Conservation (phyloP, 2,888 invertebrate genomes). For the Argynnis bischoffii region DNA sequence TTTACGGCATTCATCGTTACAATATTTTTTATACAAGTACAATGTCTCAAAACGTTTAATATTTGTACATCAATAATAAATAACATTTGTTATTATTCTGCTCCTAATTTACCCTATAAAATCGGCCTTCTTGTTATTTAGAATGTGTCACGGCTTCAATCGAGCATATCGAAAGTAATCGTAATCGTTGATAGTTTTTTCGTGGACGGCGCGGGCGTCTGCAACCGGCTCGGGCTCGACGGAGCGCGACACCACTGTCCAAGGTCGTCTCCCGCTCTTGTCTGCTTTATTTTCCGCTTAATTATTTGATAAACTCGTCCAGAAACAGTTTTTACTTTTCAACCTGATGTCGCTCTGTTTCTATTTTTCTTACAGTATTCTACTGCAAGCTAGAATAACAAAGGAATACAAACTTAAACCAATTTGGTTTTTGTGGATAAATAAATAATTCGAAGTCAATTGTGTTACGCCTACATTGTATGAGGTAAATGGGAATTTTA, state of each 20-base stretch:
- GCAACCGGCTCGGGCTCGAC: conserved; percentile 55
- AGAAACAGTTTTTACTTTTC: conserved; percentile 57
- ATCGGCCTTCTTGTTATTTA: neutral
- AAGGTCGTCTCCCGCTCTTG: conserved; percentile 61
- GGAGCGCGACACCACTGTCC: conserved; percentile 64
- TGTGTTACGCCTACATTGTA: conserved; percentile 11
- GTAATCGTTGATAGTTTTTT: conserved; percentile 59
- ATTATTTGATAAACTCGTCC: conserved; percentile 61
- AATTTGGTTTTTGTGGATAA: conserved; percentile 34
- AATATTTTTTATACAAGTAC: too few species aligned
- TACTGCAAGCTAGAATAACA: conserved; percentile 47
- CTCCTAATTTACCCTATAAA: too few species aligned
- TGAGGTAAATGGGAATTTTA: conserved; percentile 25
- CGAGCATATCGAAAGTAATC: conserved; percentile 60
- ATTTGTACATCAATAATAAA: too few species aligned
- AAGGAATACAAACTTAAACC: conserved; percentile 26
- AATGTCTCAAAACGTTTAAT: too few species aligned
- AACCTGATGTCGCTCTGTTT: conserved; percentile 45
- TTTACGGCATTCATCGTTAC: too few species aligned
- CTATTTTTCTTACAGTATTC: conserved; percentile 44
- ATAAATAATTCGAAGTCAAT: conserved; percentile 25
- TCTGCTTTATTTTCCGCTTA: conserved; percentile 60
- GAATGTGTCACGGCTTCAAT: conserved; percentile 46
- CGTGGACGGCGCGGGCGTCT: conserved; percentile 42
- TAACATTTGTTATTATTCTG: too few species aligned